phyloP scores from a whole-genome alignment of 2,797 vertebrate species.

The Bradypodion ventrale region DNA sequence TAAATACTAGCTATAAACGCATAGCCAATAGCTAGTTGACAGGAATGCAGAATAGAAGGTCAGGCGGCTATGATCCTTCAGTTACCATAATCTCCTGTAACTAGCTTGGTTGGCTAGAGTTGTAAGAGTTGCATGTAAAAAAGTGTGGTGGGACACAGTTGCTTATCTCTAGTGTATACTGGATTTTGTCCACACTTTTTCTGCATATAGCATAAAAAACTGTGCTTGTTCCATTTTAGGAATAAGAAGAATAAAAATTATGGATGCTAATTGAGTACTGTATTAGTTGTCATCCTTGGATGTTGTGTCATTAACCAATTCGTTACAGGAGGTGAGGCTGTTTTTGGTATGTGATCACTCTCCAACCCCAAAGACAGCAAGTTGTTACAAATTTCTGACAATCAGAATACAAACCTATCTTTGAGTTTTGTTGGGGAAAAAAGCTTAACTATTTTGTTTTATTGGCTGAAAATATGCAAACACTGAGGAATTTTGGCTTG shows the following conservation, averaged over 20 bases:
- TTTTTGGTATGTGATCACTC: neutral
- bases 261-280: neutral
- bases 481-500: neutral
- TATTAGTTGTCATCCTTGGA: neutral
- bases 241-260: too few species aligned
- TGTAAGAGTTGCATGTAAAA: neutral
- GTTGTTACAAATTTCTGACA: neutral
- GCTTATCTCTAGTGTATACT: neutral
- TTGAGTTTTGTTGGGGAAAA: neutral
- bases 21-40: neutral
- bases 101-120: neutral
- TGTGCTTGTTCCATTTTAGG: too few species aligned
- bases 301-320: neutral
- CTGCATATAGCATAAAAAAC: neutral
- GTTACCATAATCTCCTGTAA: neutral
- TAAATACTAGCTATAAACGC: neutral
- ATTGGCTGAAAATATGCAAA: neutral
- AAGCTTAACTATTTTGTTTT: neutral
- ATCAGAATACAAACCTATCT: neutral
- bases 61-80: neutral
- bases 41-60: neutral
- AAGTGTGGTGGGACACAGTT: neutral
- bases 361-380: neutral
- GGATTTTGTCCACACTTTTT: neutral
- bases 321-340: neutral